Conservation (phyloP, 2,888 invertebrate genomes). For the Parthenolecanium corni region DNA sequence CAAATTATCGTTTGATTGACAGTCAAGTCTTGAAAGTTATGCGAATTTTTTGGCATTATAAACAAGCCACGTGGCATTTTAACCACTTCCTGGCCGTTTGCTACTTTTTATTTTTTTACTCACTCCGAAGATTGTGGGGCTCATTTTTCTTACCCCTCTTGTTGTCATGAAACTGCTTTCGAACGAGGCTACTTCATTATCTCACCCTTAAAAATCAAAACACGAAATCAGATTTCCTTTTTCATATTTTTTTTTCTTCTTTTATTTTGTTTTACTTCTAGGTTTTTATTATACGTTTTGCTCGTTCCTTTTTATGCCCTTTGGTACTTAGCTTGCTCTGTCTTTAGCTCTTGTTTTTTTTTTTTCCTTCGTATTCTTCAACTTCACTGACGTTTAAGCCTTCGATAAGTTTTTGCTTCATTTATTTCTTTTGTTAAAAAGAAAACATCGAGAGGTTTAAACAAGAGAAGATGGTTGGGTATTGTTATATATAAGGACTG, state of each 20-base stretch:
- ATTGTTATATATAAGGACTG: not conserved
- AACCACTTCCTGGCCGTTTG: conserved; percentile 25
- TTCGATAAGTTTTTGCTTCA: conserved; percentile 18
- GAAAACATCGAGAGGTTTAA: conserved; percentile 17
- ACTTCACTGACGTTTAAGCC: conserved; percentile 8
- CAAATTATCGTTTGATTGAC: conserved; percentile 27
- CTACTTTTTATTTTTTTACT: conserved; percentile 7
- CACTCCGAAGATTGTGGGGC: too few species aligned
- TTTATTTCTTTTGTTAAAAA: conserved; percentile 19
- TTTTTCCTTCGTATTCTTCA: not conserved
- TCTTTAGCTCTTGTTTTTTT: not conserved
- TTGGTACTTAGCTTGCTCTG: not conserved
- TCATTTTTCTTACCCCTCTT: not conserved
- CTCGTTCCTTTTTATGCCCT: not conserved
- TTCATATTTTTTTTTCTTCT: not conserved
- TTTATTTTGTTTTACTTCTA: conserved; percentile 3
- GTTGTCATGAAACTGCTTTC: not conserved
- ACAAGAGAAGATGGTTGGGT: not conserved
- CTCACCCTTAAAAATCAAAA: conserved; percentile 24
- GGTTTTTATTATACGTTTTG: not conserved
- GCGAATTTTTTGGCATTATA: conserved; percentile 24
- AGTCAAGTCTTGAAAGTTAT: conserved; percentile 15
- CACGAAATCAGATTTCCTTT: conserved; percentile 18
- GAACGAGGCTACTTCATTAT: conserved; percentile 22
- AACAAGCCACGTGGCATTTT: conserved; percentile 24